A percentile compares a stretch with the other conserved stretches of the same genome.
Conservation (phyloP, 2,797 vertebrate species). For the Echiichthys vipera region DNA sequence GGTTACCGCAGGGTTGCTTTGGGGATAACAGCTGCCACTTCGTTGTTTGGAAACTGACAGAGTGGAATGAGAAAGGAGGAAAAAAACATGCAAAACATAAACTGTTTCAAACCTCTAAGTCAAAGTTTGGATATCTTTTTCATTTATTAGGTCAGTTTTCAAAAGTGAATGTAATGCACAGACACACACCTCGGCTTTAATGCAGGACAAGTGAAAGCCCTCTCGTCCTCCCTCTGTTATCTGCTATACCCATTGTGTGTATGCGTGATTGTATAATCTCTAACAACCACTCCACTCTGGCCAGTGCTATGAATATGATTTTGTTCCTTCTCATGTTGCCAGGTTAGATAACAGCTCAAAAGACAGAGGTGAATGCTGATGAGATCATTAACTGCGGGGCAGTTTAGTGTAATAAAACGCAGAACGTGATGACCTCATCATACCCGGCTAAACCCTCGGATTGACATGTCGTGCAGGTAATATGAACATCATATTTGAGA, state of each 20-base stretch:
- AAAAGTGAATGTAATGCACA: neutral
- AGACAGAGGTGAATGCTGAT: neutral
- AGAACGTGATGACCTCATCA: conserved; percentile 14
- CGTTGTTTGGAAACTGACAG: conserved; percentile 50
- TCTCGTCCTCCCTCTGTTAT: neutral
- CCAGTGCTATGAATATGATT: conserved; percentile 51
- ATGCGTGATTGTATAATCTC: conserved; percentile 28
- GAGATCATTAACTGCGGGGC: conserved; percentile 24
- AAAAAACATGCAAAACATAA: conserved; percentile 9
- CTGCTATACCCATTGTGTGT: conserved; percentile 6
- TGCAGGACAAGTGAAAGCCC: neutral
- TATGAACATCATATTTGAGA: neutral
- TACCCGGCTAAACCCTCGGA: neutral
- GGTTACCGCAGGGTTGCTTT: conserved; percentile 46
- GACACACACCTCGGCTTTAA: conserved; percentile 4
- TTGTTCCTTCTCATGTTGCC: conserved; percentile 24
- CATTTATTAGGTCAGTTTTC: conserved; percentile 19
- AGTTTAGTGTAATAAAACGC: neutral
- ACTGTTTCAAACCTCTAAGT: conserved; percentile 5
- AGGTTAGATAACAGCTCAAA: conserved; percentile 41
- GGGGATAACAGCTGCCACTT: conserved; percentile 78
- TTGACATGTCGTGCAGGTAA: neutral
- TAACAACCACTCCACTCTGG: conserved; percentile 31
- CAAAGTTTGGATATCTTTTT: conserved; percentile 28
- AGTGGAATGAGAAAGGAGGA: conserved; percentile 32